These are phyloP conservation scores for Crotalus viridis DNA, from an alignment of 2,113 vertebrate genomes.

Conservation along the genomic window DNA sequence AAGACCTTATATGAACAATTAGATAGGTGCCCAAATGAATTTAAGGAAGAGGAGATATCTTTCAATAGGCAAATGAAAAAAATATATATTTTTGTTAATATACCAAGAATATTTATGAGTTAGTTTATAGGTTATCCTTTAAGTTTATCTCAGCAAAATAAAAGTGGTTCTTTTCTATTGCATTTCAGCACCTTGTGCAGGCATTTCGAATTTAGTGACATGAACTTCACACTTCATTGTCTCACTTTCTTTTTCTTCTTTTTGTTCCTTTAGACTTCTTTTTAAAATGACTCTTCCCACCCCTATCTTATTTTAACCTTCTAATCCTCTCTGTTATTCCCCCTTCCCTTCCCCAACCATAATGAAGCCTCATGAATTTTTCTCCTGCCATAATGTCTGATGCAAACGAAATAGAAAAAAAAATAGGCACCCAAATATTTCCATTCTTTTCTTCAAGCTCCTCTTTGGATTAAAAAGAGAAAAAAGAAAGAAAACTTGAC, in stretches of 20 bases:
- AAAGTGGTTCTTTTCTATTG: slow-evolving; percentile 36
- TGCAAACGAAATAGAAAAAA: slow-evolving; percentile 49
- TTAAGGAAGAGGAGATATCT: background rate
- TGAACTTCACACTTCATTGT: slow-evolving; percentile 58
- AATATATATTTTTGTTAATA: slow-evolving; percentile 57
- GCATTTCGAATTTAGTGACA: slow-evolving; percentile 47
- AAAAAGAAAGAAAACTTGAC: background rate
- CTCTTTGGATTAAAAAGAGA: slow-evolving; percentile 35
- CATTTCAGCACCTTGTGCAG: slow-evolving; percentile 28
- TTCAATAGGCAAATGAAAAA: slow-evolving; percentile 21
- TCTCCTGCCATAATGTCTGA: slow-evolving; percentile 54
- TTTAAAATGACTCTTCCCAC: slow-evolving; percentile 27
- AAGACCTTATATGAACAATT: accelerated
- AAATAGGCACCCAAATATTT: slow-evolving; percentile 66
- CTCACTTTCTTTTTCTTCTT: slow-evolving; percentile 55
- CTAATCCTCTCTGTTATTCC: slow-evolving; percentile 64
- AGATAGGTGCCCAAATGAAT: background rate
- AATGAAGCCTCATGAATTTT: slow-evolving; percentile 56
- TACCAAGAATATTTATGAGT: slow-evolving; percentile 42
- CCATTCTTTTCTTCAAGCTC: slow-evolving; percentile 53
- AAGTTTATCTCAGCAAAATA: slow-evolving; percentile 55
- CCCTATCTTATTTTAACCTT: slow-evolving; percentile 63
- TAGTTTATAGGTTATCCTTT: slow-evolving; percentile 42
- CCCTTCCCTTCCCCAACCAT: slow-evolving; percentile 50
- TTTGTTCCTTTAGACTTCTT: slow-evolving; percentile 38